phyloP scores from a whole-genome alignment of 2,113 vertebrate genomes.

The Oryzias woworae region DNA sequence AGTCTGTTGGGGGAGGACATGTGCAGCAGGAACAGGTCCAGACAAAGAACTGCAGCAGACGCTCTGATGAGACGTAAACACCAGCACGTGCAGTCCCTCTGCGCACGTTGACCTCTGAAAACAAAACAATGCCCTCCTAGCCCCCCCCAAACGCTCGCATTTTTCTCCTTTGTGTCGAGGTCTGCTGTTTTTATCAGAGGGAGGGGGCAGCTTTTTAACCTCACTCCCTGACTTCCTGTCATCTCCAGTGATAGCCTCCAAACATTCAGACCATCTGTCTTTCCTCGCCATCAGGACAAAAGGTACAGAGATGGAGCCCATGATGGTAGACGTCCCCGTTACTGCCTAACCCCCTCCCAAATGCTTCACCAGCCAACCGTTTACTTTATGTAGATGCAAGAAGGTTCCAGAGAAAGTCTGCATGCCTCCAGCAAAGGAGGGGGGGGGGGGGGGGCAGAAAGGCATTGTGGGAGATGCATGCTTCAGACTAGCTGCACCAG shows the following conservation, averaged over 20 bases:
- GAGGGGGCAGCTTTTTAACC: constrained; percentile 9
- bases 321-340: not conserved
- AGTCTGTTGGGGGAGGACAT: constrained; percentile 39
- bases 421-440: not conserved
- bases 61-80: constrained; percentile 11
- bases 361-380: constrained; percentile 5
- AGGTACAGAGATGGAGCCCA: constrained; percentile 8
- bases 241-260: not conserved
- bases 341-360: not conserved
- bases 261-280: not conserved
- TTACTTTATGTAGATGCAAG: constrained; percentile 11
- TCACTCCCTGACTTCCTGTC: not conserved
- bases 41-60: constrained; percentile 49
- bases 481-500: constrained; percentile 18
- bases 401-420: not conserved
- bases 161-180: no score
- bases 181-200: no score
- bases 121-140: not conserved
- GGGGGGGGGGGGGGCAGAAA: not conserved
- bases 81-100: constrained; percentile 1
- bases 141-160: no score
- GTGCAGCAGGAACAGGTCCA: constrained; percentile 50
- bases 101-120: not conserved
- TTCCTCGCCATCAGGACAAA: constrained; percentile 1
- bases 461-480: not conserved